These are phyloP conservation scores for Aldabrachelys gigantea DNA, from an alignment of 2,113 vertebrate genomes.

Conservation along the genomic window DNA sequence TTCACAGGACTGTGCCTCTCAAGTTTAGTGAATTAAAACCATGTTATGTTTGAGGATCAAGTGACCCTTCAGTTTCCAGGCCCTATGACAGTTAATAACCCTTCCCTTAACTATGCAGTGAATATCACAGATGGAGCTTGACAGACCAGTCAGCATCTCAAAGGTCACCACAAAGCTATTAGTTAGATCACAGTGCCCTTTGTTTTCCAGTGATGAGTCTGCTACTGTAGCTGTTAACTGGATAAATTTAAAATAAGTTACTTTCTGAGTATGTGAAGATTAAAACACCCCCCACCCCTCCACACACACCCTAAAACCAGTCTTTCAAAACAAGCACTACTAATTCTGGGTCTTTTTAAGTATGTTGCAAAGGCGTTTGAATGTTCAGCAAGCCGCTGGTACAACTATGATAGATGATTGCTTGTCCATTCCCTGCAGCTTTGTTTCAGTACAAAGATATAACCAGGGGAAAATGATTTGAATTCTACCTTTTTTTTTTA, in stretches of 20 bases:
- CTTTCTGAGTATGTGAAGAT: slow-evolving; percentile 41
- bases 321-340: slow-evolving; percentile 11
- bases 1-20: not conserved
- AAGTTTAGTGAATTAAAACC: slow-evolving; percentile 19
- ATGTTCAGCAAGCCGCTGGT: slow-evolving; percentile 31
- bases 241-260: slow-evolving; percentile 8
- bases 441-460: not conserved
- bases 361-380: slow-evolving; percentile 25
- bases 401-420: not conserved
- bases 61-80: slow-evolving; percentile 36
- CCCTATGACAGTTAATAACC: slow-evolving; percentile 59
- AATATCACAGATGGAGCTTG: slow-evolving; percentile 69
- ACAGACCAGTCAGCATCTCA: slow-evolving; percentile 64
- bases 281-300: not conserved
- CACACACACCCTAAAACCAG: not conserved
- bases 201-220: slow-evolving; percentile 66
- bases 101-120: slow-evolving; percentile 48
- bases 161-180: slow-evolving; percentile 73
- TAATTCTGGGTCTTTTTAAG: not conserved
- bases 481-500: not conserved
- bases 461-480: not conserved
- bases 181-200: slow-evolving; percentile 60
- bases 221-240: slow-evolving; percentile 50
- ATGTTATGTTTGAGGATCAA: slow-evolving; percentile 29
- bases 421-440: not conserved